Evolutionary conservation across 2,113 vertebrate genomes (phyloP), one percentile per base, ranked within the genome.

Genomic region (Prionailurus bengalensis): DNA sequence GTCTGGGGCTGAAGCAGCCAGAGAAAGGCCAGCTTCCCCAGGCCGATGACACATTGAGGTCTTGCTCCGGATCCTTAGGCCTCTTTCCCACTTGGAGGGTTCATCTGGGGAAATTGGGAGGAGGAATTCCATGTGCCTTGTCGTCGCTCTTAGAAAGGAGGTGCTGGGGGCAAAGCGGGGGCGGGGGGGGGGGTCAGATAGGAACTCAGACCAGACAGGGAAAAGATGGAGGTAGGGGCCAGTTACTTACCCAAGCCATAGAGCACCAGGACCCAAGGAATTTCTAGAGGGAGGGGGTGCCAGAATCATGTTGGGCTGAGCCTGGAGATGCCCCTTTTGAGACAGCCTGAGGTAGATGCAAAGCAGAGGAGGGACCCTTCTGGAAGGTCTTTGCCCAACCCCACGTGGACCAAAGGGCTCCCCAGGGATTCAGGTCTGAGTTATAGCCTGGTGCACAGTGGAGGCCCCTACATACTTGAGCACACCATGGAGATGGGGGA

Each of bases 401-500:
- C 68, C 89, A 11, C 84, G 39, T 66, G 63, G 55, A 65, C 89
- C 85, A 39, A 33, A 71, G 53, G 92, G 29, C 15, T 42, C 29
- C 68, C 73, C 42, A 11, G 95, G 85, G 94, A 81, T 17, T 84
- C 76, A 27, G 93, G 51, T 51, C 89, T 81, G 94, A 91, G 89
- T 45, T 91, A 71, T 87, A 92, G 90, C 92, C 78, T 8, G 10
- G 36, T 80, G 91, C 55, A 71, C 73, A 14, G 12, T 0, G 85
- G 85, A 55, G 74, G 55, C 51, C 81, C 8, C 0, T 2, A 36
- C 89, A 96, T 83, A 45, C 89, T 80, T 97, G 74, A 53, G 94
- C 95, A 96, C 89, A 87, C 97, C 96, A 94, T 55, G 86, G 97
- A 92, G 89, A 96, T 94, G 96, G 36, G 17, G 48, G n/a, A 14